Percentiles rank a stretch among this genome's conserved stretches.
Evolutionary conservation across 2,113 vertebrate genomes (phyloP).

Genomic region (Crotalus viridis): DNA sequence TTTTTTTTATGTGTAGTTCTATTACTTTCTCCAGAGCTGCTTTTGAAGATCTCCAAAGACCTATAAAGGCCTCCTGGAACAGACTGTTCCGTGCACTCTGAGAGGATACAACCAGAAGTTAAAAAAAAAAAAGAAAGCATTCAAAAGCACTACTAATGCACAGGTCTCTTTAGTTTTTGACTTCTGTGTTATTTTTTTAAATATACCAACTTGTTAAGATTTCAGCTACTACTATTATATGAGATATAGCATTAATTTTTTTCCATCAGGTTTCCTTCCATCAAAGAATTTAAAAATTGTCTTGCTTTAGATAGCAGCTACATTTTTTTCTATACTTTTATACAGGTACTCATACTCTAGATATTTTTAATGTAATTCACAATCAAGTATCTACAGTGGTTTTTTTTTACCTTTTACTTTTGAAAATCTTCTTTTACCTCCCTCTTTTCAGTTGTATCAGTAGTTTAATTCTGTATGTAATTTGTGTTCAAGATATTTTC

Average conservation of each 20-base stretch:
- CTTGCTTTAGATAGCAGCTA: slow-evolving; percentile 59
- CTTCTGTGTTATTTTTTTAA: slow-evolving; percentile 18
- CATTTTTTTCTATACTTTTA: slow-evolving; percentile 47
- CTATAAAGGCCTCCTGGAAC: background rate
- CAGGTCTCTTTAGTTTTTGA: slow-evolving; percentile 22
- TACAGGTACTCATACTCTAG: slow-evolving; percentile 42
- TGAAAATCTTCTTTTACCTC: slow-evolving; percentile 23
- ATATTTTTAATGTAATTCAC: slow-evolving; percentile 59
- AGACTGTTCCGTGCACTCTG: background rate
- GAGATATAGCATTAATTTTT: slow-evolving; percentile 36
- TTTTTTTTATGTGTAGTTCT: background rate
- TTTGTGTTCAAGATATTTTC: slow-evolving; percentile 60
- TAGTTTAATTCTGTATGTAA: slow-evolving; percentile 68
- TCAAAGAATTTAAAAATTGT: slow-evolving; percentile 49
- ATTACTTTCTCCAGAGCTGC: background rate
- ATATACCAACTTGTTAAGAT: slow-evolving; percentile 35
- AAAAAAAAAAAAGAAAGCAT: background rate
- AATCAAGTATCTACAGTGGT: slow-evolving; percentile 47
- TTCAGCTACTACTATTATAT: slow-evolving; percentile 43
- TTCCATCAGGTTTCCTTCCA: slow-evolving; percentile 41
- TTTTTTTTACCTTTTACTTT: slow-evolving; percentile 12
- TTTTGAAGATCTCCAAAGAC: background rate
- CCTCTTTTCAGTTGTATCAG: slow-evolving; percentile 55
- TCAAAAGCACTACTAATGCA: background rate
- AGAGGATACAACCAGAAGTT: background rate